Conservation (phyloP, 2,888 invertebrate species). For the Sesia bembeciformis region DNA sequence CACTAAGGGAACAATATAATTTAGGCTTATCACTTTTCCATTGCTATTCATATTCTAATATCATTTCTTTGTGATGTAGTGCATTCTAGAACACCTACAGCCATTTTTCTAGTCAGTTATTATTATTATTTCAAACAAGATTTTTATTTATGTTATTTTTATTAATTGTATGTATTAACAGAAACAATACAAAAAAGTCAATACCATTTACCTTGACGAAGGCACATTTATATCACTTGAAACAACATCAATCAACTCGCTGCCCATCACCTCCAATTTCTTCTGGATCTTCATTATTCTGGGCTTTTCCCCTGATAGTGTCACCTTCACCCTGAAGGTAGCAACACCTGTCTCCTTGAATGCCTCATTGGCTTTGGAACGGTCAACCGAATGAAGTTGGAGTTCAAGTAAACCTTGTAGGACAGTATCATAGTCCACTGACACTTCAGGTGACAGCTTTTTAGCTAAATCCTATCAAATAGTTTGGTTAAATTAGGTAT, state of each 20-base stretch:
- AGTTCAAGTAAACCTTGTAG: conserved; percentile 75
- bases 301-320: conserved; percentile 66
- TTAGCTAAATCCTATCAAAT: conserved; percentile 74
- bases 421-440: conserved; percentile 65
- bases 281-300: conserved; percentile 70
- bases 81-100: no score
- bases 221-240: conserved; percentile 56
- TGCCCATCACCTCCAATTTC: conserved; percentile 65
- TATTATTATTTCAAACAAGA: no score
- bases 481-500: no score
- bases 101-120: no score
- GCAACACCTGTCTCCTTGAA: conserved; percentile 83
- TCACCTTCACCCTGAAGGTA: conserved; percentile 80
- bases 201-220: conserved; percentile 39
- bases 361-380: conserved; percentile 79
- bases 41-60: no score
- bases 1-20: no score
- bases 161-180: no score
- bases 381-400: conserved; percentile 80
- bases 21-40: no score
- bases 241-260: conserved; percentile 70
- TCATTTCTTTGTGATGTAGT: no score
- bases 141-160: neutral
- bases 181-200: no score
- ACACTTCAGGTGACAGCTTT: conserved; percentile 72